Percentiles rank a stretch among this genome's conserved stretches.
These are phyloP conservation scores for Varroa destructor DNA, from an alignment of 1,140 invertebrate genomes.

Conservation along the genomic window DNA sequence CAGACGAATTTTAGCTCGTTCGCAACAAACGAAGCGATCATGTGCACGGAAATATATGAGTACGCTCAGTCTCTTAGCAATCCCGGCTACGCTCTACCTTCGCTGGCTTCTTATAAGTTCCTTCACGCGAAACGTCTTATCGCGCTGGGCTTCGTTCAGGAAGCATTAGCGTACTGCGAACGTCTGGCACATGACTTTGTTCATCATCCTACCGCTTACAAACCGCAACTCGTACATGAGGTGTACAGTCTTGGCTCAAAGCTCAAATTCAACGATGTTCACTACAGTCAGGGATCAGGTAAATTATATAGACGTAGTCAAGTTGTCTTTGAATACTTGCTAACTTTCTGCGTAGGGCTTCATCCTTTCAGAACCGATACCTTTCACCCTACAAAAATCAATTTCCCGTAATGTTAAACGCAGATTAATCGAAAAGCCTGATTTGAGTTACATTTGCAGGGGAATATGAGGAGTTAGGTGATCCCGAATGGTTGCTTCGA, in stretches of 20 bases:
- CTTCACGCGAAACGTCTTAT: slow-evolving; percentile 55
- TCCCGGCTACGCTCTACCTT: slow-evolving; percentile 53
- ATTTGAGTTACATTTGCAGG: background rate
- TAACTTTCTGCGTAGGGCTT: too few species aligned
- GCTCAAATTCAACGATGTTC: slow-evolving; percentile 65
- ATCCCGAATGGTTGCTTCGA: slow-evolving; percentile 43
- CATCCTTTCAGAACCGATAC: too few species aligned
- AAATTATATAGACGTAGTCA: slow-evolving; percentile 34
- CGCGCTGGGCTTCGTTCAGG: slow-evolving; percentile 60
- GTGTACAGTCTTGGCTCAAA: slow-evolving; percentile 44
- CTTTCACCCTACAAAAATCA: too few species aligned
- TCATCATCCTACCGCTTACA: background rate
- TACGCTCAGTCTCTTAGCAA: slow-evolving; percentile 68
- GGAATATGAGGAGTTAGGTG: slow-evolving; percentile 37
- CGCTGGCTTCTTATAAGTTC: slow-evolving; percentile 41
- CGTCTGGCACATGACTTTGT: slow-evolving; percentile 28
- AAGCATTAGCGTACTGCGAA: slow-evolving; percentile 39
- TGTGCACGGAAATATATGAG: slow-evolving; percentile 87
- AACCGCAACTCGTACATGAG: slow-evolving; percentile 5
- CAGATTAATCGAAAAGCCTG: too few species aligned
- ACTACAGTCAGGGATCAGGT: slow-evolving; percentile 42
- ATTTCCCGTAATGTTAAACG: too few species aligned
- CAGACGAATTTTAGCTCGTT: slow-evolving; percentile 47
- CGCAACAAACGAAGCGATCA: slow-evolving; percentile 65
- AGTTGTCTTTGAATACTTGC: too few species aligned